Conservation (phyloP, 35 echinoderm and acorn worm species). For the Diadema setosum region DNA sequence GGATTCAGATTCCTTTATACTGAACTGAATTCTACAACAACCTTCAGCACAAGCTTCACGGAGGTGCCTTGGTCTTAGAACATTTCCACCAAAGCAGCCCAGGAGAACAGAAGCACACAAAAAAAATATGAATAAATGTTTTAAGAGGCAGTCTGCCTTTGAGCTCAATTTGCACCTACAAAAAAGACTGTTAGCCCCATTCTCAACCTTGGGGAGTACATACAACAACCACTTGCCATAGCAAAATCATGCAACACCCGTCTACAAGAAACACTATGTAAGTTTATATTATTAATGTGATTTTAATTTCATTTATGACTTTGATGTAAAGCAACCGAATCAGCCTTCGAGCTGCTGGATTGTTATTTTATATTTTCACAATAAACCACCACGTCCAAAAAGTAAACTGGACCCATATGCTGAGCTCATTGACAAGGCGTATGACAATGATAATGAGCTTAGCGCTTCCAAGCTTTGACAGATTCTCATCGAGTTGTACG, state of each 20-base stretch:
- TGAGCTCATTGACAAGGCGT: slow-evolving; percentile 4
- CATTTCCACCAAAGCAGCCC: neutral
- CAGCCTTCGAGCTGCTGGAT: too few relatives aligned
- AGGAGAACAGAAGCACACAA: neutral
- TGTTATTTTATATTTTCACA: too few relatives aligned
- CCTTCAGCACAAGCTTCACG: neutral
- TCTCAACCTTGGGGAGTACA: neutral
- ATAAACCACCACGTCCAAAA: too few relatives aligned
- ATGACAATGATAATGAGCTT: slow-evolving; percentile 24
- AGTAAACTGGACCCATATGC: neutral
- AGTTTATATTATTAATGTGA: too few relatives aligned
- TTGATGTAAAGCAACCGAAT: too few relatives aligned
- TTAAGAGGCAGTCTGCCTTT: too few relatives aligned
- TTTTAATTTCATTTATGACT: too few relatives aligned
- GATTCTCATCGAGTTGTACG: neutral
- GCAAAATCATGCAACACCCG: neutral
- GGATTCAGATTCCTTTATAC: neutral
- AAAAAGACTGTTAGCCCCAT: neutral
- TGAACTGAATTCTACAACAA: neutral
- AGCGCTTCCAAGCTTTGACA: neutral
- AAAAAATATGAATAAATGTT: too few relatives aligned
- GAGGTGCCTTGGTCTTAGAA: neutral
- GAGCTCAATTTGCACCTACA: too few relatives aligned
- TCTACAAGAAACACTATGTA: neutral
- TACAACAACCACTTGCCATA: neutral